Conservation (phyloP, 2,113 vertebrate species). For the Leptodactylus fuscus region DNA sequence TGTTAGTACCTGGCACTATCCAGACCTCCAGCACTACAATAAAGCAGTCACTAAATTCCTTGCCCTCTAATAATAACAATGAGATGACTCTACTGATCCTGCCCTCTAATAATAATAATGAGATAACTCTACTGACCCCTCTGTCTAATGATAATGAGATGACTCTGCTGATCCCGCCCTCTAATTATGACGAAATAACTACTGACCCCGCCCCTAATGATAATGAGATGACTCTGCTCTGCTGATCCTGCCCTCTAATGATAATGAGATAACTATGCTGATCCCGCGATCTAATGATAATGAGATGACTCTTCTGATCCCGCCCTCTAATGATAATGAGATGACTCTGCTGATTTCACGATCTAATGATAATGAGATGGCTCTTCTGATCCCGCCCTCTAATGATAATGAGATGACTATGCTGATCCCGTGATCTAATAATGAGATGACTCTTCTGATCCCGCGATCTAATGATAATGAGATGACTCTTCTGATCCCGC, state of each 20-base stretch:
- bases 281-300: background rate
- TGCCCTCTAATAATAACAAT: background rate
- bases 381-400: too few species aligned
- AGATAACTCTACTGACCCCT: background rate
- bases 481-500: background rate
- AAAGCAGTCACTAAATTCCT: too few species aligned
- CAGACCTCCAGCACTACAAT: too few species aligned
- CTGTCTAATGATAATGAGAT: background rate
- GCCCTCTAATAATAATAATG: background rate
- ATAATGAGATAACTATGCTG: background rate
- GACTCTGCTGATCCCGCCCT: background rate
- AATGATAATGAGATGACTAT: too few species aligned
- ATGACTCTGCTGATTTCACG: too few species aligned
- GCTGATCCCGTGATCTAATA: too few species aligned
- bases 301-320: background rate
- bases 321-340: background rate
- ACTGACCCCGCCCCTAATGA: background rate
- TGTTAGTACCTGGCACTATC: too few species aligned
- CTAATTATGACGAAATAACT: background rate
- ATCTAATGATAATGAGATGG: too few species aligned
- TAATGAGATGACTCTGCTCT: background rate
- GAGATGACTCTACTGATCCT: background rate
- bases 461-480: too few species aligned
- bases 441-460: too few species aligned
- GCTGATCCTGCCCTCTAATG: background rate